A percentile compares a stretch with the other conserved stretches of the same genome.
phyloP scores from a whole-genome alignment of 2,888 invertebrate genomes.

The Escarpia spicata region DNA sequence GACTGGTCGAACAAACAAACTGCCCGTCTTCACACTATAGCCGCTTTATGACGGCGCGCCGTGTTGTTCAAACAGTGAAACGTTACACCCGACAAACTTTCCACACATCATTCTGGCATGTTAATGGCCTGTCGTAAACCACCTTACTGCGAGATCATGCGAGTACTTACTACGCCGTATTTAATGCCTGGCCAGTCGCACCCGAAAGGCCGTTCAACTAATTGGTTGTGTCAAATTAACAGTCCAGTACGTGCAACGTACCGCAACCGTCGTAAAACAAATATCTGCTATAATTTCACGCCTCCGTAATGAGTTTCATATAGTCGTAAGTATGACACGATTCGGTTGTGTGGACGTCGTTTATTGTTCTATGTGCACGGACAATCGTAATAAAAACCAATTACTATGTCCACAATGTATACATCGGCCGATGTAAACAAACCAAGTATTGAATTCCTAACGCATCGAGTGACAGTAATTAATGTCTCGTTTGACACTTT shows the following conservation, averaged over 20 bases:
- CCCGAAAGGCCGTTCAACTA: not conserved
- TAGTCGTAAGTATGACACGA: not conserved
- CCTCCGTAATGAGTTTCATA: not conserved
- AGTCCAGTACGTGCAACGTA: not conserved
- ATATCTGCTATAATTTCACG: not conserved
- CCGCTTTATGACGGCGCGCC: not conserved
- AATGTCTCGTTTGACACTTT: not conserved
- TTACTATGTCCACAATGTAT: not conserved
- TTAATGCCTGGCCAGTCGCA: not conserved
- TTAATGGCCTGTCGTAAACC: slow-evolving; percentile 16
- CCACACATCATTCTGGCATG: not conserved
- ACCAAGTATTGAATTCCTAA: not conserved
- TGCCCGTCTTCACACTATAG: not conserved
- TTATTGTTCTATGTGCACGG: not conserved
- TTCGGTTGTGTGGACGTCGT: not conserved
- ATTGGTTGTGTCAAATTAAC: not conserved
- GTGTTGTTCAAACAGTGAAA: slow-evolving; percentile 3
- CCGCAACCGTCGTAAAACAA: not conserved
- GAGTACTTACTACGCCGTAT: not conserved
- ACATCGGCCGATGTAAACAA: not conserved
- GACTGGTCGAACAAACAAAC: not conserved
- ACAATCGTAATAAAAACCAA: not conserved
- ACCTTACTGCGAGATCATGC: not conserved
- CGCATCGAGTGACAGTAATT: not conserved
- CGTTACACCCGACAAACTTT: not conserved